Conservation (phyloP, 2,797 vertebrate genomes). For the Ctenochaetus hawaiiensis region DNA sequence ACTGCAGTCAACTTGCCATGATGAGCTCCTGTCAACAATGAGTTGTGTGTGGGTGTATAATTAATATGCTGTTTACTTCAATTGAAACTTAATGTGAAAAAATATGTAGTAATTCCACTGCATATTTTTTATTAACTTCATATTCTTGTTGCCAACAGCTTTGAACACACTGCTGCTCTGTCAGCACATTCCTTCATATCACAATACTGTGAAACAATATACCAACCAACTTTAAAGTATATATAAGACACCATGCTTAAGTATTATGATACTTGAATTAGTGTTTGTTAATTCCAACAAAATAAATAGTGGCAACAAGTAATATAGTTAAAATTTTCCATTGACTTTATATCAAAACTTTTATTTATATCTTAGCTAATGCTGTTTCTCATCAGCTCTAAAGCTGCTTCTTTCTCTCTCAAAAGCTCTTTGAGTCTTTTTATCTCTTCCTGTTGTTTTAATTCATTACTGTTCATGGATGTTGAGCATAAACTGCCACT, state of each 20-base stretch:
- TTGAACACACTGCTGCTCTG: no score
- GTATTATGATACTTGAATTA: neutral
- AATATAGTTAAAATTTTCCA: neutral
- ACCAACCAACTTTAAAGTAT: neutral
- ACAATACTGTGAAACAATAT: neutral
- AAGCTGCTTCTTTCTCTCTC: conserved; percentile 71
- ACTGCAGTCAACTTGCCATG: neutral
- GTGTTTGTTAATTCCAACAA: conserved; percentile 2
- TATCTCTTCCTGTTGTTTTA: conserved; percentile 67
- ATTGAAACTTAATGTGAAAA: neutral
- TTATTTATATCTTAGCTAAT: conserved; percentile 5
- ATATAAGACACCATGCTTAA: neutral
- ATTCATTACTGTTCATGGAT: conserved; percentile 49
- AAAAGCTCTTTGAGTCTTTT: conserved; percentile 68
- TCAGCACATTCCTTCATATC: neutral
- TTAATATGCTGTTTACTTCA: neutral
- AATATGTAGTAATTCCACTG: neutral
- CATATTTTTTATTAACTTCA: neutral
- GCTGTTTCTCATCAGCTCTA: conserved; percentile 63
- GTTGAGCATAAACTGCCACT: conserved; percentile 31
- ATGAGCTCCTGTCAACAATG: neutral
- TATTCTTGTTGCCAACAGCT: no score
- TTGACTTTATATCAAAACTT: neutral
- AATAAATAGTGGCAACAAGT: neutral
- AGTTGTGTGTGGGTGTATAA: neutral